These are phyloP conservation scores for Sweltsa coloradensis DNA, from an alignment of 1,140 invertebrate genomes.

Conservation along the genomic window DNA sequence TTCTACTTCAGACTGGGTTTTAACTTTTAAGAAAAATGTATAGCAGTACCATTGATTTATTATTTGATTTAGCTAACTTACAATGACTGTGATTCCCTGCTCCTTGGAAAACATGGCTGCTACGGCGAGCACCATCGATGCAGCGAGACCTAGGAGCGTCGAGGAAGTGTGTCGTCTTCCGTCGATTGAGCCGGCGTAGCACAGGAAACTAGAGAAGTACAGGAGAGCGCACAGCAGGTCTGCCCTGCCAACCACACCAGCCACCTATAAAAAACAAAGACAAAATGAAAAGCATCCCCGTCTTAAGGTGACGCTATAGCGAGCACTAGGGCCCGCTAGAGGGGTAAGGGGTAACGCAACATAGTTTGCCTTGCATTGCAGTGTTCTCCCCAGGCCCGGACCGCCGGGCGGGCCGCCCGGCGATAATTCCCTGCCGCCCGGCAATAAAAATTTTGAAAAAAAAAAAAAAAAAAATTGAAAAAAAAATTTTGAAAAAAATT, in stretches of 20 bases:
- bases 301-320: too few relatives aligned
- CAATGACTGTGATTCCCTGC: conserved; percentile 79
- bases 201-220: conserved; percentile 57
- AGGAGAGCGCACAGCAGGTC: conserved; percentile 69
- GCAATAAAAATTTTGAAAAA: too few relatives aligned
- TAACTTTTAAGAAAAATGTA: neutral
- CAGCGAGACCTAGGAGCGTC: neutral
- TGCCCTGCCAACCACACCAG: conserved; percentile 61
- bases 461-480: too few relatives aligned
- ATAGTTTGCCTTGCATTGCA: too few relatives aligned
- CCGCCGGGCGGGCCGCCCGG: too few relatives aligned
- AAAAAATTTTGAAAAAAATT: too few relatives aligned
- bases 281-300: too few relatives aligned
- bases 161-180: conserved; percentile 11
- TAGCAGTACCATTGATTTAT: neutral
- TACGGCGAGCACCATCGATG: conserved; percentile 35
- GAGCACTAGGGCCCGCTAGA: too few relatives aligned
- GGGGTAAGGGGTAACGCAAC: too few relatives aligned
- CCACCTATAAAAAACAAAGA: conserved; percentile 34
- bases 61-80: conserved; percentile 37
- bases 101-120: conserved; percentile 83
- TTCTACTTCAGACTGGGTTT: too few relatives aligned
- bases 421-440: too few relatives aligned
- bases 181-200: conserved; percentile 44
- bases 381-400: too few relatives aligned